phyloP scores from a whole-genome alignment of 2,113 vertebrate species.

The Agelaius tricolor region DNA sequence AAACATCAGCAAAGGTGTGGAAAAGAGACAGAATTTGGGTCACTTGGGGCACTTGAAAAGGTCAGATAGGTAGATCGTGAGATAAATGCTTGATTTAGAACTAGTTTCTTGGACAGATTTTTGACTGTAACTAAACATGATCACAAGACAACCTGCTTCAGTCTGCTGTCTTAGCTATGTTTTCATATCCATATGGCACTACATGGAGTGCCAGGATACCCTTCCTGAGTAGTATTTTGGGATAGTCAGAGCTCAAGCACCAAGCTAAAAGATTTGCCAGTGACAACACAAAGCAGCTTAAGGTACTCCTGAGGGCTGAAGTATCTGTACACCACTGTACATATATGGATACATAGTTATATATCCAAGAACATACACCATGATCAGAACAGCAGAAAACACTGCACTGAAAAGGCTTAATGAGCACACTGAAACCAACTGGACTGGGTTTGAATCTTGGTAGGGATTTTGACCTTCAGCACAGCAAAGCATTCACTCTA shows the following conservation, averaged over 20 bases:
- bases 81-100: neutral
- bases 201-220: neutral
- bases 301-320: neutral
- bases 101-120: neutral
- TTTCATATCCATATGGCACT: constrained; percentile 27
- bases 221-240: neutral
- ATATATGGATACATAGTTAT: neutral
- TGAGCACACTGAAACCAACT: neutral
- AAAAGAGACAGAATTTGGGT: neutral
- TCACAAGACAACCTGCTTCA: neutral
- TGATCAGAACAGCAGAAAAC: neutral
- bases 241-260: neutral
- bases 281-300: neutral
- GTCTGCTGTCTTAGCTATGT: neutral
- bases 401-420: neutral
- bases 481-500: neutral
- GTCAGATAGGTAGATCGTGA: neutral
- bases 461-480: neutral
- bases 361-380: neutral
- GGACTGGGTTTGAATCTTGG: neutral
- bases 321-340: neutral
- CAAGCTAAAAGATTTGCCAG: neutral
- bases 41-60: neutral
- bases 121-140: neutral
- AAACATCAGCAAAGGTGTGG: neutral